phyloP scores from a whole-genome alignment of 2,888 invertebrate species.

The Agrochola macilenta region DNA sequence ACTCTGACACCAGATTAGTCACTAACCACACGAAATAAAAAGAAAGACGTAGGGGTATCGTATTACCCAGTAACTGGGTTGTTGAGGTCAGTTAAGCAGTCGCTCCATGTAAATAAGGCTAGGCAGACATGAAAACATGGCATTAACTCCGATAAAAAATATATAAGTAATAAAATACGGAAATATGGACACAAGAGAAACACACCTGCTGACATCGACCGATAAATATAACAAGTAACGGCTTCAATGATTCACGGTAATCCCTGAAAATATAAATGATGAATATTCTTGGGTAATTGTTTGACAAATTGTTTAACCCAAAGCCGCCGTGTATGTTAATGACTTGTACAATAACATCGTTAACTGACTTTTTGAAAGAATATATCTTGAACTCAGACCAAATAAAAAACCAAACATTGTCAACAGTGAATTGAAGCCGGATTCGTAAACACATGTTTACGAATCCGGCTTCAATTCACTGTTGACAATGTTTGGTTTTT shows the following conservation, averaged over 20 bases:
- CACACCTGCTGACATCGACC: conserved; percentile 55
- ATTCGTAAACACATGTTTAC: no score
- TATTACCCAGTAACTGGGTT: not conserved
- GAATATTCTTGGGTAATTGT: conserved; percentile 35
- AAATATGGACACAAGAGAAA: conserved; percentile 47
- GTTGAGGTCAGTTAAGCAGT: not conserved
- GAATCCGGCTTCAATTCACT: no score
- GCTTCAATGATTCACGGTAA: conserved; percentile 68
- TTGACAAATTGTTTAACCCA: conserved; percentile 12
- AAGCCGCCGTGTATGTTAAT: not conserved
- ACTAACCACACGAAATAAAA: no score
- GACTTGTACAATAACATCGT: not conserved
- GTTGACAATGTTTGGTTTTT: no score
- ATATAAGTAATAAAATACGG: not conserved
- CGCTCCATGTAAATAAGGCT: not conserved
- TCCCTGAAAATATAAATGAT: conserved; percentile 41
- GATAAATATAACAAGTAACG: conserved; percentile 72
- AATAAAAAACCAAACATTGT: no score
- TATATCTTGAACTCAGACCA: not conserved
- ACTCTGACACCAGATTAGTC: no score
- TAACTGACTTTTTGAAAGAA: not conserved
- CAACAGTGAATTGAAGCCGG: no score
- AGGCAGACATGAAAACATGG: no score
- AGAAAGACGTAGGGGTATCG: not conserved
- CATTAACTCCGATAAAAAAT: no score